Evolutionary conservation across 2,888 invertebrate species (phyloP).

Genomic region (Dicranocentrus wangi): DNA sequence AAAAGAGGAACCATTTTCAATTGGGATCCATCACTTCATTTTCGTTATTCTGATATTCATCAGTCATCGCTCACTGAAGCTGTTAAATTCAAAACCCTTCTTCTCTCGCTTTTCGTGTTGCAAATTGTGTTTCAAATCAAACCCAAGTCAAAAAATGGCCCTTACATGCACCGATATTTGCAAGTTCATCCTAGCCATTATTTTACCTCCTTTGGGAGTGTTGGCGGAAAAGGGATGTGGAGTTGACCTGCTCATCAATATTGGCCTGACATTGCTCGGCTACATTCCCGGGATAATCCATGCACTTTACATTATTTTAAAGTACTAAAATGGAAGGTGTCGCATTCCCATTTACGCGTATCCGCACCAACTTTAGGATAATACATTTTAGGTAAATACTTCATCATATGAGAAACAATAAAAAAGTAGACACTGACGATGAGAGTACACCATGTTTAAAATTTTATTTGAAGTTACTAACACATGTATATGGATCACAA

Average conservation of each 20-base stretch:
- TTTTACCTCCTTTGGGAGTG: slow-evolving; percentile 72
- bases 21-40: too few species aligned
- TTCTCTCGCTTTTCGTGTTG: not conserved
- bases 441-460: not conserved
- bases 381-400: too few species aligned
- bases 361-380: too few species aligned
- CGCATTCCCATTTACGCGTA: not conserved
- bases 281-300: slow-evolving; percentile 44
- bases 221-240: slow-evolving; percentile 71
- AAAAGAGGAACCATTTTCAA: too few species aligned
- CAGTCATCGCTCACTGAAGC: not conserved
- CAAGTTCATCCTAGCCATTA: slow-evolving; percentile 71
- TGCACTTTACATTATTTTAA: slow-evolving; percentile 64
- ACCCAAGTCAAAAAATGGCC: slow-evolving; percentile 62
- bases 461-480: slow-evolving; percentile 20
- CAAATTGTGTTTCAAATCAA: slow-evolving; percentile 1
- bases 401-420: too few species aligned
- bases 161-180: slow-evolving; percentile 69
- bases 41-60: not conserved
- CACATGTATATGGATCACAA: too few species aligned
- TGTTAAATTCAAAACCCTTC: not conserved
- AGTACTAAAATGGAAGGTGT: slow-evolving; percentile 55
- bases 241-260: slow-evolving; percentile 72
- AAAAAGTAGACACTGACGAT: too few species aligned
- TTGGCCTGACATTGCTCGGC: slow-evolving; percentile 71